phyloP scores from a whole-genome alignment of 1,140 invertebrate species.

The Microplitis mediator region DNA sequence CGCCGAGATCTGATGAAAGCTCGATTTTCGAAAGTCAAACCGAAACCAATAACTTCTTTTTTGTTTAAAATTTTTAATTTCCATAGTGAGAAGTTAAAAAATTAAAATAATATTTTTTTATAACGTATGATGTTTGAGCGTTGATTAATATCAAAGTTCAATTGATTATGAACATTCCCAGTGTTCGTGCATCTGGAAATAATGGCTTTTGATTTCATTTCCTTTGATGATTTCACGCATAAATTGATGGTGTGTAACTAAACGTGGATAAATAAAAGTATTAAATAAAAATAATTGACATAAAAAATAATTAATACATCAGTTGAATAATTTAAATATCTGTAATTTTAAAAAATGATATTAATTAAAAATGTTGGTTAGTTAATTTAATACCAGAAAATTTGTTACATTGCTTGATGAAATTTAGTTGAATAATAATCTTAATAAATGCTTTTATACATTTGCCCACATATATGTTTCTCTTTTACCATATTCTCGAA shows the following conservation, averaged over 20 bases:
- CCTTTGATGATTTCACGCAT: background rate
- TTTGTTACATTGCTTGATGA: background rate
- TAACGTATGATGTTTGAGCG: background rate
- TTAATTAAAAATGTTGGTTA: background rate
- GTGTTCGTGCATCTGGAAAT: background rate
- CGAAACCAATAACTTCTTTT: too few relatives aligned
- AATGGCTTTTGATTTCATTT: slow-evolving; percentile 7
- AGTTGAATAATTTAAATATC: background rate
- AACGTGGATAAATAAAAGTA: background rate
- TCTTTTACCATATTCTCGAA: background rate
- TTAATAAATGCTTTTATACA: background rate
- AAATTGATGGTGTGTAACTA: background rate
- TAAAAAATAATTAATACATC: background rate
- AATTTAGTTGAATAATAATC: background rate
- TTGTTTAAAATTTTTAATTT: too few relatives aligned
- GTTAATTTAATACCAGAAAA: background rate
- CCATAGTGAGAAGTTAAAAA: too few relatives aligned
- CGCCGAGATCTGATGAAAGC: too few relatives aligned
- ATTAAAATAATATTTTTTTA: background rate
- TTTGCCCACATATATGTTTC: background rate
- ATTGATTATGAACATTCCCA: background rate
- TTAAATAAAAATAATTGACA: too few relatives aligned
- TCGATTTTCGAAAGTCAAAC: too few relatives aligned
- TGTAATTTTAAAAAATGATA: too few relatives aligned
- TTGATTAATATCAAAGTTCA: background rate